Evolutionary conservation across 2,113 vertebrate genomes (phyloP).

Genomic region (Takifugu flavidus): DNA sequence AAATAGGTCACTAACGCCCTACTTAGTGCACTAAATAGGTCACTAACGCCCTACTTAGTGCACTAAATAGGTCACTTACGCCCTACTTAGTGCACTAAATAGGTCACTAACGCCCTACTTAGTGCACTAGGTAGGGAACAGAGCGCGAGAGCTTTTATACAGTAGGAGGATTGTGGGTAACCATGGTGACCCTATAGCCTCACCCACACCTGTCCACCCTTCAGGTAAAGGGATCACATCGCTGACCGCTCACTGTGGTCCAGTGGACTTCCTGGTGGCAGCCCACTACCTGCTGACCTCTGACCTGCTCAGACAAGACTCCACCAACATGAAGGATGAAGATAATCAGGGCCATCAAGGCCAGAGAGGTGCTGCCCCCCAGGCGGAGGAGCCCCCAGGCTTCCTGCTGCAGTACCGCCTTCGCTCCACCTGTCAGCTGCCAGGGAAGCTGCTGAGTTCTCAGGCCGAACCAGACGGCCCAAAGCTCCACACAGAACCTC

Average conservation of each 20-base stretch:
- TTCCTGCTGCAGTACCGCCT: conserved; percentile 45
- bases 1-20: no score
- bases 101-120: no score
- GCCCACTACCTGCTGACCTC: conserved; percentile 26
- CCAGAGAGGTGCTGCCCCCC: neutral
- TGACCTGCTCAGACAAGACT: conserved; percentile 20
- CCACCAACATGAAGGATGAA: neutral
- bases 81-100: no score
- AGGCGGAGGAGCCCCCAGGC: conserved; percentile 17
- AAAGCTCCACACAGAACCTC: neutral
- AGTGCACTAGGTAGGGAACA: no score
- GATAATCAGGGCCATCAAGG: neutral
- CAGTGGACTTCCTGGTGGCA: conserved; percentile 42
- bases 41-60: no score
- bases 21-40: no score
- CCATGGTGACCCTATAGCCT: neutral
- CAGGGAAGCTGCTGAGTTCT: conserved; percentile 42
- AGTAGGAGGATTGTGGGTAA: neutral
- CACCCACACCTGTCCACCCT: neutral
- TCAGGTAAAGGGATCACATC: conserved; percentile 42
- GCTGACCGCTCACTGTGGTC: conserved; percentile 48
- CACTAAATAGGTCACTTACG: no score
- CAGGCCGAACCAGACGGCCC: conserved; percentile 5
- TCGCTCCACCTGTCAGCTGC: conserved; percentile 45
- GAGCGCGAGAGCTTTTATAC: no score